phyloP scores from a whole-genome alignment of 2,113 vertebrate species.

The Seriola quinqueradiata region DNA sequence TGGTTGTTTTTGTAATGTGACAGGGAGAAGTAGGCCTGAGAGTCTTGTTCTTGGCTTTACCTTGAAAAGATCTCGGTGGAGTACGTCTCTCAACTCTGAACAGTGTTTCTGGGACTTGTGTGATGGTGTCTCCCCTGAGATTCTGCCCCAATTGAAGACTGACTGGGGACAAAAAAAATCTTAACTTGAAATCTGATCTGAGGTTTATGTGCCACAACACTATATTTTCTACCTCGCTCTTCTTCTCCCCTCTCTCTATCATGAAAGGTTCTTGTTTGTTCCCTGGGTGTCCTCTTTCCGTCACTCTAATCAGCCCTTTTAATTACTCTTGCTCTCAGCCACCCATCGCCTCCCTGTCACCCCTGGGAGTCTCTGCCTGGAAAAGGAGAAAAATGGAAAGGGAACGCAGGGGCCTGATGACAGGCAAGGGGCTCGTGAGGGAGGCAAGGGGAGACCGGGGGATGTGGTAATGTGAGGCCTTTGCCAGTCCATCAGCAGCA shows the following conservation, averaged over 20 bases:
- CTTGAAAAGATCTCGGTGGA: slow-evolving; percentile 35
- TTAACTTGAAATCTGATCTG: slow-evolving; percentile 47
- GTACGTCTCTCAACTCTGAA: background rate
- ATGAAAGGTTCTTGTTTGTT: slow-evolving; percentile 56
- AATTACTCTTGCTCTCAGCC: slow-evolving; percentile 76
- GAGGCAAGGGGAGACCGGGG: slow-evolving; percentile 17
- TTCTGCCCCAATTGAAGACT: slow-evolving; percentile 37
- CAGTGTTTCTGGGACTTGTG: slow-evolving; percentile 32
- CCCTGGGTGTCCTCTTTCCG: slow-evolving; percentile 69
- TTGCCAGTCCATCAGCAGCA: slow-evolving; percentile 56
- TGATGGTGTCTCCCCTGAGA: slow-evolving; percentile 45
- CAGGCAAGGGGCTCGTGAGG: slow-evolving; percentile 57
- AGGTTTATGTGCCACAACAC: slow-evolving; percentile 11
- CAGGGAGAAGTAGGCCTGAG: slow-evolving; percentile 4
- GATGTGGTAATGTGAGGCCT: slow-evolving; percentile 45
- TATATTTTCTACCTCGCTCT: slow-evolving; percentile 17
- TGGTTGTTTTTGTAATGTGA: background rate
- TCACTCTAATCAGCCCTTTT: slow-evolving; percentile 80
- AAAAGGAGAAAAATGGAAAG: slow-evolving; percentile 52
- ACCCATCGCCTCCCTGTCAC: slow-evolving; percentile 59
- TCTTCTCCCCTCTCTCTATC: slow-evolving; percentile 4
- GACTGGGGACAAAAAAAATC: slow-evolving; percentile 28
- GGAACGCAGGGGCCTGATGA: slow-evolving; percentile 32
- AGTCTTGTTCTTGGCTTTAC: slow-evolving; percentile 29
- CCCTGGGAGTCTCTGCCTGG: slow-evolving; percentile 60